phyloP scores from a whole-genome alignment of 1,140 invertebrate genomes.

The Drosophila nebulosa region DNA sequence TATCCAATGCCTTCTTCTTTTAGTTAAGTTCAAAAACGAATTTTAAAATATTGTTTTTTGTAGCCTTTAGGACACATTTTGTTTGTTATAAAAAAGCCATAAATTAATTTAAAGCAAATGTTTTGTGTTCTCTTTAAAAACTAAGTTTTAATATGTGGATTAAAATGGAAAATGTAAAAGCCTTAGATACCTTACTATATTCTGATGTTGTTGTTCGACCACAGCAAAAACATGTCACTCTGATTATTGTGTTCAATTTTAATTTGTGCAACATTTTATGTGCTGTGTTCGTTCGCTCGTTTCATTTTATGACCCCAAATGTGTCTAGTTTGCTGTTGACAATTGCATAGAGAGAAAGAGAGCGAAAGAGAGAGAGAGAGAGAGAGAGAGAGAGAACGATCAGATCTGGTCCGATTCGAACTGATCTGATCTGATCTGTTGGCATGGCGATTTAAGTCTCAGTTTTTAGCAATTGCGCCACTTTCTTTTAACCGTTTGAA shows the following conservation, averaged over 20 bases:
- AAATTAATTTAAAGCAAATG: too few species aligned
- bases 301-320: constrained; percentile 55
- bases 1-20: too few species aligned
- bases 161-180: background rate
- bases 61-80: too few species aligned
- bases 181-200: background rate
- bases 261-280: constrained; percentile 76
- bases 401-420: constrained; percentile 3
- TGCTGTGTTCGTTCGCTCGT: constrained; percentile 31
- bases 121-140: too few species aligned
- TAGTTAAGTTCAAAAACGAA: too few species aligned
- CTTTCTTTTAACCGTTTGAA: constrained; percentile 72
- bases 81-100: too few species aligned
- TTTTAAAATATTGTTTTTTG: too few species aligned
- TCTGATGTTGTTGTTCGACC: constrained; percentile 10
- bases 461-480: constrained; percentile 25
- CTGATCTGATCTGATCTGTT: constrained; percentile 27
- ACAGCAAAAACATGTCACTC: constrained; percentile 52
- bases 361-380: constrained; percentile 1
- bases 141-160: too few species aligned
- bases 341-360: constrained; percentile 34
- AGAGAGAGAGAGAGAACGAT: constrained; percentile 14
- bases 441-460: constrained; percentile 14
- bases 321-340: constrained; percentile 40
- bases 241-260: constrained; percentile 76